Evolutionary conservation across 2,113 vertebrate genomes (phyloP), one percentile per base, ranked within the genome.

Genomic region (Scomber japonicus): DNA sequence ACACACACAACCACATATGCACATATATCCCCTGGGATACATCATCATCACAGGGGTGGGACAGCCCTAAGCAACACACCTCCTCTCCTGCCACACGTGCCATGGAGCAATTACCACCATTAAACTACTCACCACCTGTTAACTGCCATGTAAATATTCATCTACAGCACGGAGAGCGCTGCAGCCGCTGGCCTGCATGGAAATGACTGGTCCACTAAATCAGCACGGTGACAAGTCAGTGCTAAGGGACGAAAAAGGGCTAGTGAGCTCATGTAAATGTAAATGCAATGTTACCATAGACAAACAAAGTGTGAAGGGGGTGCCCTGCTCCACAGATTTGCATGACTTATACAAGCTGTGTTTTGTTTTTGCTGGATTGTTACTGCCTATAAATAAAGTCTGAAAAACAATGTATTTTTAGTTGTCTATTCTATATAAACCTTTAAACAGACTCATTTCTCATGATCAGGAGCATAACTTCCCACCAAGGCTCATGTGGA

Each of bases 91-190:
- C 96, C 94, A 90, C 95, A 95, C 96, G 94, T 93, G 95, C 96
- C 96, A 94, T 89, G 94, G 93, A 87, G 95, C 96, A 97, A 97
- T 98, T 97, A 97, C 96, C 96, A 92, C 96, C 96, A 97, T 97
- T 97, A 97, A 98, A 97, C 96, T 96, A 96, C 95, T 97, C 94
- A 94, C 96, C 97, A 98, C 97, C 97, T 98, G 97, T 98, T 98
- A 98, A 96, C 96, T 95, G 96, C 96, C 96, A 97, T 97, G 96
- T 97, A 97, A 97, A 98, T 97, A 98, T 98, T 97, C 96, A 96
- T 96, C 95, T 95, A 95, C 94, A 95, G 94, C 94, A 92, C 94
- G 93, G 95, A 95, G 94, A 95, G 95, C 92, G 91, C 95, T 96
- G 93, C 94, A 95, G 94, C 95, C 95, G 94, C 95, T 95, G 95